Base-by-base conservation (phyloP, 1,140 invertebrate species). In the Macrostomum lignano region DNA sequence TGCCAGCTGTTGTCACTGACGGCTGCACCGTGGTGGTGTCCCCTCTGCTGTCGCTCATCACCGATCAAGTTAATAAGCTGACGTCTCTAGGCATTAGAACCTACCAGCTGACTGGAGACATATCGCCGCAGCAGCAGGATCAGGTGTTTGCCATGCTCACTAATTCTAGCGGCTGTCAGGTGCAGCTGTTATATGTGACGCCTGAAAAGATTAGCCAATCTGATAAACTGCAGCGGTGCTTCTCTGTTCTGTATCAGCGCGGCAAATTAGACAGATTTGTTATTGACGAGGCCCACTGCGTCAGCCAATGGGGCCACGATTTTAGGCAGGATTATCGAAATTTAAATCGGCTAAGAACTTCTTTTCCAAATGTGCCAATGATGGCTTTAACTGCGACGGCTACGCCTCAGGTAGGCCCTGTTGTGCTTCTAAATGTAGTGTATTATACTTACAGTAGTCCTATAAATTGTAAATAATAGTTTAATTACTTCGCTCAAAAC, bases 101-200 rank as follows among this genome's bases (percentile, higher is more conserved):
- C n/a, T n/a, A n/a, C n/a, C n/a, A n/a, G n/a, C n/a, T n/a, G n/a
- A n/a, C n/a, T n/a, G n/a, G n/a, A n/a, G n/a, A n/a, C n/a, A n/a
- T n/a, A n/a, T n/a, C n/a, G n/a, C n/a, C n/a, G n/a, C n/a, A n/a
- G n/a, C n/a, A n/a, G n/a, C n/a, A n/a, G n/a, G n/a, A n/a, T n/a
- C n/a, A n/a, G n/a, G n/a, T n/a, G n/a, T n/a, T n/a, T n/a, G n/a
- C n/a, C n/a, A n/a, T n/a, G n/a, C n/a, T n/a, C n/a, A n/a, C n/a
- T n/a, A n/a, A n/a, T n/a, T n/a, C n/a, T n/a, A n/a, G n/a, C n/a
- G n/a, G n/a, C n/a, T n/a, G n/a, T n/a, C n/a, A n/a, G n/a, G 44
- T 88, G 0, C 84, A 81, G 46, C 58, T 96, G 9, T 53, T 96
- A 0, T 96, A 93, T 59, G 71, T 93, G 1, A 94, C 88, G 0